Percentiles rank a stretch among this genome's conserved stretches.
Conservation (phyloP, 2,797 vertebrate genomes). For the Enteromius treurensis region DNA sequence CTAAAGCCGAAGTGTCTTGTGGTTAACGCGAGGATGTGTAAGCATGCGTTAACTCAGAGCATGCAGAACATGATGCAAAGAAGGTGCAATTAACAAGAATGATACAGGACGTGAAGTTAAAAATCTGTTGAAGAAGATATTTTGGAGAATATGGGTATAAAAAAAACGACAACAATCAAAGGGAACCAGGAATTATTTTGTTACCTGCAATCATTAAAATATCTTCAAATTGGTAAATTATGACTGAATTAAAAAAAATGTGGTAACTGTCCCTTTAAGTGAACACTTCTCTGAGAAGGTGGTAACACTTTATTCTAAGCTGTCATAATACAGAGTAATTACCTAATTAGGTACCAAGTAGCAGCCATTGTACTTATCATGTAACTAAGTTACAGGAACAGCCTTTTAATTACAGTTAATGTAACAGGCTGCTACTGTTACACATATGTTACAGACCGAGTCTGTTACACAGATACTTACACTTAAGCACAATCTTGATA, state of each 20-base stretch:
- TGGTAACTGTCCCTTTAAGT: not conserved
- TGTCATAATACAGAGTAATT: no score
- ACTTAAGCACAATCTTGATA: no score
- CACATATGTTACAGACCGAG: no score
- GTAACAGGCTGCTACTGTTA: no score
- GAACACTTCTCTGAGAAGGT: not conserved
- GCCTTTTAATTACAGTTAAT: no score
- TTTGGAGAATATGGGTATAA: not conserved
- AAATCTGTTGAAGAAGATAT: not conserved
- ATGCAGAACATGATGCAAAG: slow-evolving; percentile 53
- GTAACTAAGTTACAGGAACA: no score
- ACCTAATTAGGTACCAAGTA: no score
- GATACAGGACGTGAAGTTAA: slow-evolving; percentile 10
- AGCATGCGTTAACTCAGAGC: slow-evolving; percentile 41
- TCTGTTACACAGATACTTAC: no score
- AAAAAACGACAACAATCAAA: no score
- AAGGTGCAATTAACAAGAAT: slow-evolving; percentile 47
- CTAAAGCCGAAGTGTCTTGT: slow-evolving; percentile 79
- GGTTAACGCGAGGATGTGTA: slow-evolving; percentile 76
- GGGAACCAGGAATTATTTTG: not conserved
- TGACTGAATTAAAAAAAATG: not conserved
- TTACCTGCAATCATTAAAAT: not conserved
- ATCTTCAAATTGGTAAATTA: not conserved
- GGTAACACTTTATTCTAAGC: no score
- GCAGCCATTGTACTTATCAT: no score